Conservation (phyloP, 2,113 vertebrate genomes). For the Dicerorhinus sumatrensis region DNA sequence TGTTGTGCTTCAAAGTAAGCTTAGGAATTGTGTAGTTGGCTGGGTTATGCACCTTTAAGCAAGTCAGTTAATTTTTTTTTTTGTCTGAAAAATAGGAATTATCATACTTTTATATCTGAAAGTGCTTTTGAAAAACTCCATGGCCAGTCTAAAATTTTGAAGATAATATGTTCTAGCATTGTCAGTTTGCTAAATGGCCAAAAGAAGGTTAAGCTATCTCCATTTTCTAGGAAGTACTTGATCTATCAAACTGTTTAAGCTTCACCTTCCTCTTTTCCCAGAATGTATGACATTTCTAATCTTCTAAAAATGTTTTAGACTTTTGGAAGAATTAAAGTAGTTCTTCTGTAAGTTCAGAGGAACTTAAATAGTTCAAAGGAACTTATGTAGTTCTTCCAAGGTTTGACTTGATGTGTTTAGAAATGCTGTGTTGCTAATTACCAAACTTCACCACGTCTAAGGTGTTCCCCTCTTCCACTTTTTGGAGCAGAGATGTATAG, state of each 20-base stretch:
- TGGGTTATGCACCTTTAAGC: neutral
- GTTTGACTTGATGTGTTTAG: conserved; percentile 7
- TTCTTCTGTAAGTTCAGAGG: neutral
- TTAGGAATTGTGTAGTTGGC: neutral
- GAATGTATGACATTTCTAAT: neutral
- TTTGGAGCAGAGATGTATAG: neutral
- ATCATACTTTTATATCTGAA: neutral
- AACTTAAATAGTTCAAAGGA: neutral
- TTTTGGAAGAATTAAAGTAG: neutral
- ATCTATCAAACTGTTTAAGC: neutral
- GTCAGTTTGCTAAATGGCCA: neutral
- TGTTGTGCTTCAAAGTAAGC: neutral
- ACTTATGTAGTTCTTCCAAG: neutral
- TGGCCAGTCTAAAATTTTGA: neutral
- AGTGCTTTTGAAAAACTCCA: neutral
- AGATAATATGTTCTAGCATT: neutral
- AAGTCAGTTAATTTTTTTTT: conserved; percentile 39
- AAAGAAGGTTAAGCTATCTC: neutral
- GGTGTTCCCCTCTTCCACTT: neutral
- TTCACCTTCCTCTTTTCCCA: neutral
- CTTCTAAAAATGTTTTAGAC: neutral
- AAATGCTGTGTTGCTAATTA: neutral
- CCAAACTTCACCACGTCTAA: neutral
- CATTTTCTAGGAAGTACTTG: neutral
- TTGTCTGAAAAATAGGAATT: neutral